phyloP scores from a whole-genome alignment of 2,888 invertebrate species.

The Iselma pallidipennis region DNA sequence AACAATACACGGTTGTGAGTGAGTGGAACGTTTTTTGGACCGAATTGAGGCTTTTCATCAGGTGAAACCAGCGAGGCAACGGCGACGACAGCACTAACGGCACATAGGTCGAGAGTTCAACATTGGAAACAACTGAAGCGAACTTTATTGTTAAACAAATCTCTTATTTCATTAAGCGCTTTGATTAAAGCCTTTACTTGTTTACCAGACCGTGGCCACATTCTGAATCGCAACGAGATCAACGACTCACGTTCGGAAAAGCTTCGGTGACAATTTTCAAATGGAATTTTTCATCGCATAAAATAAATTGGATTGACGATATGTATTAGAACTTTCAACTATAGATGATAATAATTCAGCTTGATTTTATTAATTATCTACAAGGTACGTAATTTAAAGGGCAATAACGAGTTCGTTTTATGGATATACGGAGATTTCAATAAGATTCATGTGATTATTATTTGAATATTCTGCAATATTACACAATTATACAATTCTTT shows the following conservation, averaged over 20 bases:
- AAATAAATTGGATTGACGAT: no score
- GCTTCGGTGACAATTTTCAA: neutral
- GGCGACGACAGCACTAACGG: slow-evolving; percentile 17
- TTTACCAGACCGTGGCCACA: slow-evolving; percentile 49
- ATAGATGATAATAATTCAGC: no score
- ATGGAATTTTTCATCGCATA: neutral
- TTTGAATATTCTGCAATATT: no score
- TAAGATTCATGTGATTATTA: no score
- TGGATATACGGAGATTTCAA: no score
- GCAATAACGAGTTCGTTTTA: no score
- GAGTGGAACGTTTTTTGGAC: no score
- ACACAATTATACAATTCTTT: no score
- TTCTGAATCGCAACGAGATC: slow-evolving; percentile 28
- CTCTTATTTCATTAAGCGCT: slow-evolving; percentile 53
- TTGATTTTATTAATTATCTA: no score
- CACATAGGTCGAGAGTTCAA: slow-evolving; percentile 37
- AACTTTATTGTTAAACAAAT: slow-evolving; percentile 51
- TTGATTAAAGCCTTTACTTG: slow-evolving; percentile 51
- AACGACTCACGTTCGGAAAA: slow-evolving; percentile 17
- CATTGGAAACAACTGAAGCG: slow-evolving; percentile 42
- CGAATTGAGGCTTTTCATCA: neutral
- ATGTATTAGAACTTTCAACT: no score
- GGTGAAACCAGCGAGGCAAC: neutral
- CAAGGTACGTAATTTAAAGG: no score
- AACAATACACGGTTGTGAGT: neutral